A percentile compares a stretch with the other conserved stretches of the same genome.
phyloP scores from a whole-genome alignment of 53 echinoderm and acorn worm species.

The Hippasteria phrygiana region DNA sequence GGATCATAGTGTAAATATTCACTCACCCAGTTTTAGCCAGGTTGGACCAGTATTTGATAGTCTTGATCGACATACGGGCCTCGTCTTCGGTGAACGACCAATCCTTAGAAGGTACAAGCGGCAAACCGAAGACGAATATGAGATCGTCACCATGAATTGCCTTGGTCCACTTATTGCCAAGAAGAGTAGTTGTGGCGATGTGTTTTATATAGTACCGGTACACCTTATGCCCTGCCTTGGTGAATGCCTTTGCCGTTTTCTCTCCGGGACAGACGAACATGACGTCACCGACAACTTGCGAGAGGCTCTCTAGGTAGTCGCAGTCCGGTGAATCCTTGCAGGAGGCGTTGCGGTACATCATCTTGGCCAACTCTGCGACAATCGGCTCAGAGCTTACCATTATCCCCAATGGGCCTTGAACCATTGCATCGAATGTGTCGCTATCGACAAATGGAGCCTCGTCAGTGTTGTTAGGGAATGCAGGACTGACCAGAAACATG shows the following conservation, averaged over 20 bases:
- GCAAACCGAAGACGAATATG: constrained; percentile 54
- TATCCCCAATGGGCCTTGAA: neutral
- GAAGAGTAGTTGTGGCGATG: constrained; percentile 16
- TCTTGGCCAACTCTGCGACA: neutral
- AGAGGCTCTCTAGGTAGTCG: constrained; percentile 39
- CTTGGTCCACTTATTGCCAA: constrained; percentile 35
- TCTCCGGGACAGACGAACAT: constrained; percentile 33
- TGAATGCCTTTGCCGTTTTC: constrained; percentile 18
- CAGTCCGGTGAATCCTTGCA: constrained; percentile 22
- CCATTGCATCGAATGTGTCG: neutral
- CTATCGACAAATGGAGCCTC: constrained; percentile 39
- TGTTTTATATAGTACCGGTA: constrained; percentile 46
- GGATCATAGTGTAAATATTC: too few relatives aligned
- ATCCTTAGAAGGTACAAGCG: neutral
- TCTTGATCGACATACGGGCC: constrained; percentile 36
- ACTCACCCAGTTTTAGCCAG: constrained; percentile 58
- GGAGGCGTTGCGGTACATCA: constrained; percentile 32
- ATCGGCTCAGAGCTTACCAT: neutral
- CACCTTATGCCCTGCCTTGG: constrained; percentile 14
- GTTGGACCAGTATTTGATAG: constrained; percentile 60
- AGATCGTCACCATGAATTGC: constrained; percentile 53
- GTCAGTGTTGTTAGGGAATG: constrained; percentile 38
- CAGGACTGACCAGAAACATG: neutral
- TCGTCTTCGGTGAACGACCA: constrained; percentile 51
- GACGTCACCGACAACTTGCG: constrained; percentile 39